phyloP scores from a whole-genome alignment of 2,888 invertebrate species.

The Candidula unifasciata region DNA sequence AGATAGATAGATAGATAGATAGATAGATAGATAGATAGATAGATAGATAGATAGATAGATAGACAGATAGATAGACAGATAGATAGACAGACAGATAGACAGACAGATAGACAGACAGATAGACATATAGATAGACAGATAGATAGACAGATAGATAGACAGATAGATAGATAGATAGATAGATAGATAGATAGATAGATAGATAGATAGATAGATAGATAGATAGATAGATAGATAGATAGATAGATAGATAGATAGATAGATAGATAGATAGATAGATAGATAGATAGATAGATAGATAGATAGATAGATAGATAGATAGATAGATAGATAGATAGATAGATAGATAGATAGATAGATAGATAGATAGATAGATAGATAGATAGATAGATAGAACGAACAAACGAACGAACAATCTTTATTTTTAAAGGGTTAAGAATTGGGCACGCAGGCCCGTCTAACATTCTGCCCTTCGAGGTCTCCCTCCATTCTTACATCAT shows the following conservation, averaged over 20 bases:
- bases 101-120: no score
- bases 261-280: constrained; percentile 1
- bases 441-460: no score
- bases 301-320: constrained; percentile 6
- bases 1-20: no score
- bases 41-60: constrained; percentile 6
- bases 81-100: no score
- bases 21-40: constrained; percentile 7
- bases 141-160: no score
- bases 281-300: constrained; percentile 6
- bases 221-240: no score
- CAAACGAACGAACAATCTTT: no score
- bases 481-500: no score
- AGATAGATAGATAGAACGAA: constrained; percentile 1
- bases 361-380: constrained; percentile 6
- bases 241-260: constrained; percentile 6
- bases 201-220: constrained; percentile 6
- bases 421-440: no score
- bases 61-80: no score
- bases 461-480: no score
- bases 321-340: constrained; percentile 6
- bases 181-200: constrained; percentile 6
- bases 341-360: constrained; percentile 6
- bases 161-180: constrained; percentile 6
- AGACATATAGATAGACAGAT: no score